Evolutionary conservation across 1,140 invertebrate genomes (phyloP).

Genomic region (Drosophila rufa): DNA sequence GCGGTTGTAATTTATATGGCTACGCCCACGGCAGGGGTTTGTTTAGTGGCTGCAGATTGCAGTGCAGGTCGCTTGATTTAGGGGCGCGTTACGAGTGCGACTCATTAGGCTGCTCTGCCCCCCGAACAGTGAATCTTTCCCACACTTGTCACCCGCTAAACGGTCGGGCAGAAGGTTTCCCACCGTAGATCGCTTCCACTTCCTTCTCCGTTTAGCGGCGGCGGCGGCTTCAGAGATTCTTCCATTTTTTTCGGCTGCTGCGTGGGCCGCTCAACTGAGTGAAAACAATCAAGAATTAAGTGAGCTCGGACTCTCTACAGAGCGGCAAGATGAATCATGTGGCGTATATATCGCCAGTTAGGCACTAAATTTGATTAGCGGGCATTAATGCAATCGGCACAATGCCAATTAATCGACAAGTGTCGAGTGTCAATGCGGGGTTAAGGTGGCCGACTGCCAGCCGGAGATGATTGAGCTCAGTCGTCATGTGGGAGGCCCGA

Average conservation of each 20-base stretch:
- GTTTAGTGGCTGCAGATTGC: constrained; percentile 43
- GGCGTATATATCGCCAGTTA: constrained; percentile 10
- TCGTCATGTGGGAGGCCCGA: constrained; percentile 22
- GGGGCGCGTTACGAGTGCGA: constrained; percentile 47
- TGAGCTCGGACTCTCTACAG: constrained; percentile 27
- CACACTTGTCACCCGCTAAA: constrained; percentile 56
- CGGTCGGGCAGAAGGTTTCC: constrained; percentile 45
- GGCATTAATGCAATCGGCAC: constrained; percentile 63
- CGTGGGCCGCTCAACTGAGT: constrained; percentile 40
- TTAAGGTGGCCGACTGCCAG: constrained; percentile 29
- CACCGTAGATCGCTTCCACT: constrained; percentile 32
- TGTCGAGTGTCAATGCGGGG: constrained; percentile 43
- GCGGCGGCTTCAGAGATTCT: constrained; percentile 12
- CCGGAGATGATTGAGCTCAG: constrained; percentile 7
- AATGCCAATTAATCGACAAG: constrained; percentile 74
- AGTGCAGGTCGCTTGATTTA: constrained; percentile 52
- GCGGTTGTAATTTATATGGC: constrained; percentile 75
- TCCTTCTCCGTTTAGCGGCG: constrained; percentile 29
- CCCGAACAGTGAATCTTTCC: constrained; percentile 24
- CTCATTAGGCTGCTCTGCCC: constrained; percentile 29
- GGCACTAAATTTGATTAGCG: constrained; percentile 68
- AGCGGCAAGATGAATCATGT: constrained; percentile 57
- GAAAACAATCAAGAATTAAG: constrained; percentile 55
- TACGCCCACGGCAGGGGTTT: constrained; percentile 48
- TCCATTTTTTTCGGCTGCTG: constrained; percentile 22